A percentile compares a stretch with the other conserved stretches of the same genome.
phyloP scores from a whole-genome alignment of 2,888 invertebrate species.

The Carcina quercana region DNA sequence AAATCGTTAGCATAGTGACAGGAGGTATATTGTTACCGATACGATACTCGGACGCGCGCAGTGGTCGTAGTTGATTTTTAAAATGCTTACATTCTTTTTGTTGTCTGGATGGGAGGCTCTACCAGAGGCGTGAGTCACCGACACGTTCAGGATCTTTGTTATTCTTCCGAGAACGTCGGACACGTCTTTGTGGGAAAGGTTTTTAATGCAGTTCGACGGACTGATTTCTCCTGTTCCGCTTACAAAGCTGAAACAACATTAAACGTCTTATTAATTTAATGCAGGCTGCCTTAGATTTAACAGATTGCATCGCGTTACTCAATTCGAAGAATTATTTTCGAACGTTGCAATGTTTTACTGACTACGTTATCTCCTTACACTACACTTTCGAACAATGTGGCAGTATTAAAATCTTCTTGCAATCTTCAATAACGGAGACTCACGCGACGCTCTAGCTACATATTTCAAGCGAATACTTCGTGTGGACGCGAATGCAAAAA shows the following conservation, averaged over 20 bases:
- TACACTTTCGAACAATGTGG: slow-evolving; percentile 6
- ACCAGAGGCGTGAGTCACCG: slow-evolving; percentile 53
- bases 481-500: slow-evolving; percentile 2
- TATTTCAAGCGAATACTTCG: too few relatives aligned
- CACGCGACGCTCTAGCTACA: slow-evolving; percentile 11
- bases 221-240: slow-evolving; percentile 57
- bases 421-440: slow-evolving; percentile 6
- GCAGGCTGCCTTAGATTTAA: slow-evolving; percentile 22
- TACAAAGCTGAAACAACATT: slow-evolving; percentile 36
- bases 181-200: slow-evolving; percentile 63
- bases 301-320: slow-evolving; percentile 20
- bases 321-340: slow-evolving; percentile 8
- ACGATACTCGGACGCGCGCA: not conserved
- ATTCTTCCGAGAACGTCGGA: slow-evolving; percentile 62
- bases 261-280: slow-evolving; percentile 30
- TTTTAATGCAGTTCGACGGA: slow-evolving; percentile 60
- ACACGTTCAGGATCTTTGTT: slow-evolving; percentile 68
- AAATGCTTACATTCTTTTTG: slow-evolving; percentile 18
- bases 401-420: slow-evolving; percentile 7
- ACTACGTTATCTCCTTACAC: too few relatives aligned
- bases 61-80: slow-evolving; percentile 11
- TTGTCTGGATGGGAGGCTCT: slow-evolving; percentile 50
- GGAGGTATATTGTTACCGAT: slow-evolving; percentile 4
- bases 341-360: too few relatives aligned
- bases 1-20: not conserved